A percentile compares a stretch with the other conserved stretches of the same genome.
These are phyloP conservation scores for Brachypteracias leptosomus DNA, from an alignment of 2,113 vertebrate genomes.

Conservation along the genomic window DNA sequence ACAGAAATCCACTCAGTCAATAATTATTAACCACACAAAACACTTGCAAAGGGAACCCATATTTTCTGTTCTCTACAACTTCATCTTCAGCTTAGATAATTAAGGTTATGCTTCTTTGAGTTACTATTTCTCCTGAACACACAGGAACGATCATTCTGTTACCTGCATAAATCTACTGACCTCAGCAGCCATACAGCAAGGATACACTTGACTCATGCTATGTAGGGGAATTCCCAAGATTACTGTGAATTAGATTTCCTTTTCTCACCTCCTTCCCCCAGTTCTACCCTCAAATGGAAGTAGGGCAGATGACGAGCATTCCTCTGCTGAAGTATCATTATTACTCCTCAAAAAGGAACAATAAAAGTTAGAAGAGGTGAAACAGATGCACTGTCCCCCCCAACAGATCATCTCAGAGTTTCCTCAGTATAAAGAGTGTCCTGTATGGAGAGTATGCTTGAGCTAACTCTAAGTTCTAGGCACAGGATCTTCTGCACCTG, in stretches of 20 bases:
- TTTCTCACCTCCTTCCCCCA: conserved; percentile 20
- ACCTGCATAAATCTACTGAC: not conserved
- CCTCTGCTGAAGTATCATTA: not conserved
- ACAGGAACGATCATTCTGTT: conserved; percentile 2
- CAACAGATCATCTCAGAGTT: not conserved
- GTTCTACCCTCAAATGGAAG: not conserved
- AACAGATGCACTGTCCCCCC: not conserved
- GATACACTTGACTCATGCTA: conserved; percentile 19
- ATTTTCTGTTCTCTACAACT: conserved; percentile 35
- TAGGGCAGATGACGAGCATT: not conserved
- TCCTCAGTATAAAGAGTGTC: not conserved
- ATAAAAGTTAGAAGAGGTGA: not conserved
- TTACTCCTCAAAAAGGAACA: not conserved
- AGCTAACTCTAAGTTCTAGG: not conserved
- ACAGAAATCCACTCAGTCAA: conserved; percentile 49
- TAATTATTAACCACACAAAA: conserved; percentile 67
- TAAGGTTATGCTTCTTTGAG: not conserved
- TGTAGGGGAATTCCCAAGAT: conserved; percentile 22
- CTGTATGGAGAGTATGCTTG: not conserved
- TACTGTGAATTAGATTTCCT: conserved; percentile 30
- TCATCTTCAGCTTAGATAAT: not conserved
- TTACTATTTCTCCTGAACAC: conserved; percentile 83
- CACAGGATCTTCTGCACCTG: not conserved
- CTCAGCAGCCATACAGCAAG: not conserved
- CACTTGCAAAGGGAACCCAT: conserved; percentile 24